Percentiles rank a stretch among this genome's conserved stretches.
These are phyloP conservation scores for Leptonema lineaticorne DNA, from an alignment of 1,140 invertebrate species.

Conservation along the genomic window DNA sequence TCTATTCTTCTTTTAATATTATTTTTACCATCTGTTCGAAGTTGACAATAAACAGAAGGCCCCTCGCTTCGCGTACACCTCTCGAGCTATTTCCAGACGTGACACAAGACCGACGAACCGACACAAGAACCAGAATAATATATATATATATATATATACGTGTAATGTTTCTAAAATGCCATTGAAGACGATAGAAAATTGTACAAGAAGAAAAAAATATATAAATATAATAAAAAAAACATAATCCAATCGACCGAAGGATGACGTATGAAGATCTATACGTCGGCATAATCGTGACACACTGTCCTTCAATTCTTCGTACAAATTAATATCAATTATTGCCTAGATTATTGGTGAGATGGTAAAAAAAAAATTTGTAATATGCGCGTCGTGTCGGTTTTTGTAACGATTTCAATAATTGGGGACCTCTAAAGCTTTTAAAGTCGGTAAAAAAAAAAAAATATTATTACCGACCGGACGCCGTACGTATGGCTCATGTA, in stretches of 20 bases:
- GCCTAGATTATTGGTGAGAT: constrained; percentile 1
- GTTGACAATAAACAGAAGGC: constrained; percentile 30
- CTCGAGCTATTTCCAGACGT: constrained; percentile 30
- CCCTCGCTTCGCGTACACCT: constrained; percentile 20
- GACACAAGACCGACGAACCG: constrained; percentile 8
- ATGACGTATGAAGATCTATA: neutral
- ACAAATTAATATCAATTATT: constrained; percentile 18
- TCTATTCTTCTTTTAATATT: constrained; percentile 20
- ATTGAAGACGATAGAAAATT: too few species aligned
- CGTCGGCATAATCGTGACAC: constrained; percentile 2
- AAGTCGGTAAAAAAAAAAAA: neutral
- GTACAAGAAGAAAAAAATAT: too few species aligned
- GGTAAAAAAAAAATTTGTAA: neutral
- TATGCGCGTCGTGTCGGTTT: neutral
- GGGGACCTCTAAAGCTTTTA: constrained; percentile 18
- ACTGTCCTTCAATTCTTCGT: constrained; percentile 10
- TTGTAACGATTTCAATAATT: constrained; percentile 10
- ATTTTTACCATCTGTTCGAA: constrained; percentile 19
- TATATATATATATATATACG: too few species aligned
- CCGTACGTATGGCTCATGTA: neutral
- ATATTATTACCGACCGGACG: neutral
- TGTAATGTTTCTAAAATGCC: too few species aligned
- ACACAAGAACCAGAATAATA: too few species aligned
- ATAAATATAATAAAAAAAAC: neutral
- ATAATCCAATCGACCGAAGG: too few species aligned